These are phyloP conservation scores for Malurus leucopterus DNA, from an alignment of 2,797 vertebrate genomes.

Conservation along the genomic window DNA sequence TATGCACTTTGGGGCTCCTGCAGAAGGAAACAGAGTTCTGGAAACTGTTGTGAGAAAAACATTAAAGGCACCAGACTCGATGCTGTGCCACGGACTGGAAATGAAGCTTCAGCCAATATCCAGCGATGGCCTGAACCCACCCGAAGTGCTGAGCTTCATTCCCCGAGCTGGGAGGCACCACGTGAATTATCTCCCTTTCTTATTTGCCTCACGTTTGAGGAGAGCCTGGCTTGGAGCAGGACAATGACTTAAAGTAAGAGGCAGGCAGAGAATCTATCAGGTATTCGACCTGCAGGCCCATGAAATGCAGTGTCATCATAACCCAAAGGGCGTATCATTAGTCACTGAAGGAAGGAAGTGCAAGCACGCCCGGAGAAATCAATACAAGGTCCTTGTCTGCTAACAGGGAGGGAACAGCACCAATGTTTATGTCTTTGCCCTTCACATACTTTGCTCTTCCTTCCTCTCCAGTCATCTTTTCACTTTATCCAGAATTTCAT, in stretches of 20 bases:
- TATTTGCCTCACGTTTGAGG: constrained; percentile 32
- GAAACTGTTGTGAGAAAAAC: constrained; percentile 64
- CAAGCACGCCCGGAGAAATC: constrained; percentile 72
- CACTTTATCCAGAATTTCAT: constrained; percentile 60
- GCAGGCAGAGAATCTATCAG: constrained; percentile 69
- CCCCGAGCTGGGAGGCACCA: not conserved
- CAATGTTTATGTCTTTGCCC: constrained; percentile 75
- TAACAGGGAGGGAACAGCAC: constrained; percentile 59
- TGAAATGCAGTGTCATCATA: constrained; percentile 78
- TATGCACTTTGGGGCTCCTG: constrained; percentile 57
- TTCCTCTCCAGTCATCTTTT: constrained; percentile 59
- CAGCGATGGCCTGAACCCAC: not conserved
- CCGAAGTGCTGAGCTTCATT: not conserved
- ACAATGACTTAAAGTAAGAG: constrained; percentile 56
- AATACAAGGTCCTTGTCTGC: constrained; percentile 76
- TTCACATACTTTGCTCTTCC: constrained; percentile 68
- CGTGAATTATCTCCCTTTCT: constrained; percentile 11
- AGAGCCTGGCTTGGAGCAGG: constrained; percentile 24
- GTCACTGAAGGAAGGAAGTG: constrained; percentile 74
- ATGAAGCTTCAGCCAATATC: not conserved
- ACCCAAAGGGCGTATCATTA: constrained; percentile 73
- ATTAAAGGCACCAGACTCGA: constrained; percentile 19
- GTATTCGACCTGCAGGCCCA: constrained; percentile 63
- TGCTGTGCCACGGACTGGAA: constrained; percentile 1
- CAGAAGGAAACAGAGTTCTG: constrained; percentile 58